Base-by-base conservation (phyloP, 2,113 vertebrate species). In the Cynoglossus semilaevis region DNA sequence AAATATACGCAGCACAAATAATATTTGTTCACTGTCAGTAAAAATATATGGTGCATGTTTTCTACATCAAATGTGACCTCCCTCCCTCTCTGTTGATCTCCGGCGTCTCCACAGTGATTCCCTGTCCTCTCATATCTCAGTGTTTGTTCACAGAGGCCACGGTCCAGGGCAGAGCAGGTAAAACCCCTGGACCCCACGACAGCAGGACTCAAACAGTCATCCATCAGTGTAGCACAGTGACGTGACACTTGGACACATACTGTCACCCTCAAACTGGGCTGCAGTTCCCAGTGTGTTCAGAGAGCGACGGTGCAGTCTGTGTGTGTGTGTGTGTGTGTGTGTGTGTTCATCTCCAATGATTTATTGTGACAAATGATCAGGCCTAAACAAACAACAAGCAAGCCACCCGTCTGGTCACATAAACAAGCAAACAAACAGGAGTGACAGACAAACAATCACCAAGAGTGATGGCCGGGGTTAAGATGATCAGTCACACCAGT, bases 341-440 rank as follows among this genome's bases (percentile, higher is more conserved):
- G 62, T 70, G 22, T 49, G 58, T 66, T 41, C 18, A n/a, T 73
- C 48, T 58, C 47, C 75, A 70, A 63, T 81, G 72, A 87, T 85
- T 88, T 82, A 85, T 84, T 70, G 74, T 78, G 80, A 84, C 82
- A 83, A 88, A 88, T 89, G 81, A 87, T 87, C 73, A 70, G 80
- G 63, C 62, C 9, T 77, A 78, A 79, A 75, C 78, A 88, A 85
- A 85, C 81, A 87, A 71, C 79, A 76, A 86, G 77, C 83, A 73
- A 74, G 61, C 78, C 69, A 56, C 64, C 63, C 53, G 49, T 72
- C 79, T 63, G 72, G 74, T 72, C 72, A 77, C 68, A 77, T 58
- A 85, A 85, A 86, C 79, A 80, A 79, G 82, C 81, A 84, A 83
- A 81, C 85, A 85, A 66, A 77, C 57, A 61, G 51, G 67, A 69